phyloP scores from a whole-genome alignment of 2,113 vertebrate genomes.

The Osmerus eperlanus region DNA sequence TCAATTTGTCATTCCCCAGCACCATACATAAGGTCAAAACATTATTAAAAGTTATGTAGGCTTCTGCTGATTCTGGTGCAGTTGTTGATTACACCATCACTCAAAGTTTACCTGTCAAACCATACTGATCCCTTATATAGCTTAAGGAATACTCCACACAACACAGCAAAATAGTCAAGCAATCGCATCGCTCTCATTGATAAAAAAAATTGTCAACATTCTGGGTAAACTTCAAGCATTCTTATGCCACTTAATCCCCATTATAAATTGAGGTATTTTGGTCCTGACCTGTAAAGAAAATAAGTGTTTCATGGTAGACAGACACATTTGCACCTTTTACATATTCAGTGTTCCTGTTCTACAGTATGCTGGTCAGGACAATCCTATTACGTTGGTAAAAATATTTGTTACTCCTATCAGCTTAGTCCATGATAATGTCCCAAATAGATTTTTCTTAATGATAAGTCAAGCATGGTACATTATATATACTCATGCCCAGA shows the following conservation, averaged over 20 bases:
- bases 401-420: conserved; percentile 9
- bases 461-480: conserved; percentile 37
- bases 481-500: conserved; percentile 8
- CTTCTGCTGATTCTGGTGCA: conserved; percentile 22
- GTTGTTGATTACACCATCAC: conserved; percentile 19
- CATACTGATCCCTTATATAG: neutral
- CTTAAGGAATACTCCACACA: neutral
- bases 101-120: conserved; percentile 1
- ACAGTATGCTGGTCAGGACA: neutral
- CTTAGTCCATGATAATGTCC: conserved; percentile 25
- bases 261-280: too few species aligned
- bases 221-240: too few species aligned
- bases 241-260: too few species aligned
- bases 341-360: neutral
- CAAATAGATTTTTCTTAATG: conserved; percentile 35
- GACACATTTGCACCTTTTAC: neutral
- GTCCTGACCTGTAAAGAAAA: too few species aligned
- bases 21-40: conserved; percentile 29
- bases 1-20: conserved; percentile 36
- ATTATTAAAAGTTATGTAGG: conserved; percentile 30
- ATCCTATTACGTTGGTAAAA: conserved; percentile 2
- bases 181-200: neutral
- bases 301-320: too few species aligned
- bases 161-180: neutral
- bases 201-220: too few species aligned